Evolutionary conservation across 2,888 invertebrate species (phyloP).

Genomic region (Heliothis peltigera): DNA sequence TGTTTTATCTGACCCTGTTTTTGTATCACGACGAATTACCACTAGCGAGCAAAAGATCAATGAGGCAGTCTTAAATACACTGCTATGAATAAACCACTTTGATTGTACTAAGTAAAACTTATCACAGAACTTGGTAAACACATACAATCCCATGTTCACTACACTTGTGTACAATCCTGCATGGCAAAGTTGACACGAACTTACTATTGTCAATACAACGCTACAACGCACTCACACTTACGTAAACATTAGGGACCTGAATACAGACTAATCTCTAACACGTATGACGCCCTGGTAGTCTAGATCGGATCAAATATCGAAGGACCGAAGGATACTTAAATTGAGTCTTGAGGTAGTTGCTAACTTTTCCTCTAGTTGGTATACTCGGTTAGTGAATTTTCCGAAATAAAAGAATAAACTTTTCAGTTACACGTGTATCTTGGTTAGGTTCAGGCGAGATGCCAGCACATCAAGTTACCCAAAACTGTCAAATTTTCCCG

Average conservation of each 20-base stretch:
- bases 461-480: too few species aligned
- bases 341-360: not conserved
- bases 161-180: slow-evolving; percentile 1
- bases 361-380: not conserved
- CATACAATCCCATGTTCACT: too few species aligned
- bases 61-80: not conserved
- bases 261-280: not conserved
- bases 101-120: too few species aligned
- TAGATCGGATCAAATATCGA: not conserved
- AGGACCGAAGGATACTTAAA: not conserved
- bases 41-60: not conserved
- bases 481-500: too few species aligned
- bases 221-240: slow-evolving; percentile 1
- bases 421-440: too few species aligned
- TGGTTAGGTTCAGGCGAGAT: too few species aligned
- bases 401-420: too few species aligned
- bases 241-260: not conserved
- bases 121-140: too few species aligned
- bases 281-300: not conserved
- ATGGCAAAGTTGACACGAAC: not conserved
- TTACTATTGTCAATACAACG: not conserved
- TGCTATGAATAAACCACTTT: too few species aligned
- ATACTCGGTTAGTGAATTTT: too few species aligned
- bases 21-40: too few species aligned
- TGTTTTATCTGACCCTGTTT: too few species aligned